These are phyloP conservation scores for Cryptocheilus praepositus DNA, from an alignment of 2,888 invertebrate species.

Conservation along the genomic window DNA sequence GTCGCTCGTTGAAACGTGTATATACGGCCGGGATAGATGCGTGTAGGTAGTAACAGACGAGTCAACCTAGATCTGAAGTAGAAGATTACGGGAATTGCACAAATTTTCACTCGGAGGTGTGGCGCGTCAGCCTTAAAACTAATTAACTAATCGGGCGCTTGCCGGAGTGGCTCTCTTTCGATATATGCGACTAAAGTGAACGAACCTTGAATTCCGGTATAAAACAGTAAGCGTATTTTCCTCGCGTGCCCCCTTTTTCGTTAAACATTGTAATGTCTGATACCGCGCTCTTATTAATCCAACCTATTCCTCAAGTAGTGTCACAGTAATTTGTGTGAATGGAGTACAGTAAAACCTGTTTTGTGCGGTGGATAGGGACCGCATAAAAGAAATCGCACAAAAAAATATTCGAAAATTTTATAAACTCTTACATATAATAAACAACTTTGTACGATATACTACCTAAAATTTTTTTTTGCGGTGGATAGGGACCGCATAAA, in stretches of 20 bases:
- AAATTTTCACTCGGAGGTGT: conserved; percentile 57
- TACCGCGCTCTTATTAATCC: background rate
- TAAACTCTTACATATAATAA: too few species aligned
- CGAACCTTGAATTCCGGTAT: conserved; percentile 17
- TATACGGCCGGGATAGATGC: conserved; percentile 38
- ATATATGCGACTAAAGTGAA: conserved; percentile 22
- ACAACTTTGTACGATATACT: too few species aligned
- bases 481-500: too few species aligned
- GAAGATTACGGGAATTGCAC: conserved; percentile 64
- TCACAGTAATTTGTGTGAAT: too few species aligned
- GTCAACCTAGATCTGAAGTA: conserved; percentile 66
- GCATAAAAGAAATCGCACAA: too few species aligned
- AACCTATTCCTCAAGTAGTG: too few species aligned
- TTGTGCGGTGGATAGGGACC: too few species aligned
- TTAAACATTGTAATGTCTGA: background rate
- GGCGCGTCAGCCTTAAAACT: conserved; percentile 46
- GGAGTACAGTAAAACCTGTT: too few species aligned
- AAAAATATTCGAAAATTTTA: too few species aligned
- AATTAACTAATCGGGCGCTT: conserved; percentile 38
- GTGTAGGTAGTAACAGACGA: conserved; percentile 53
- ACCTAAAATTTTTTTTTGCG: too few species aligned
- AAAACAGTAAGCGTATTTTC: background rate
- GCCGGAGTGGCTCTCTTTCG: conserved; percentile 8
- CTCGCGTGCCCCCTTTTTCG: conserved; percentile 8
- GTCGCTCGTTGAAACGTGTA: conserved; percentile 10